A percentile compares a stretch with the other conserved stretches of the same genome.
phyloP scores from a whole-genome alignment of 2,113 vertebrate species.

The Callipepla californica region DNA sequence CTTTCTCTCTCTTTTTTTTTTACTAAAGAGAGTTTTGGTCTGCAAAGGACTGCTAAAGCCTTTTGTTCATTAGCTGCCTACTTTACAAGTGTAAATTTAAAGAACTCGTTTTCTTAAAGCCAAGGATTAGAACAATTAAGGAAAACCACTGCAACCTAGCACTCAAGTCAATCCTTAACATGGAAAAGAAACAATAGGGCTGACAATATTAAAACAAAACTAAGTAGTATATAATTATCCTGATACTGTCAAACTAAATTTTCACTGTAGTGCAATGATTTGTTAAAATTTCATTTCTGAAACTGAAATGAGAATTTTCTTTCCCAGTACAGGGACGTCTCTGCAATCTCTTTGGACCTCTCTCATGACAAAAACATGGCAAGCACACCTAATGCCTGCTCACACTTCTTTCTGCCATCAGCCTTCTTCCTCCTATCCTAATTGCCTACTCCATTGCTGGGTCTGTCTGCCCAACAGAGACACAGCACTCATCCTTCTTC shows the following conservation, averaged over 20 bases:
- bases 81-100: constrained; percentile 73
- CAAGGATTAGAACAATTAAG: constrained; percentile 60
- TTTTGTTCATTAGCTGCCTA: constrained; percentile 68
- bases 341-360: not conserved
- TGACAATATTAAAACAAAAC: constrained; percentile 54
- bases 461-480: not conserved
- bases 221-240: constrained; percentile 45
- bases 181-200: constrained; percentile 43
- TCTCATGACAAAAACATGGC: not conserved
- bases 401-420: not conserved
- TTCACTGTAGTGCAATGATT: not conserved
- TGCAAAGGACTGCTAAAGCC: constrained; percentile 60
- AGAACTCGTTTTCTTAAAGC: constrained; percentile 65
- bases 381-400: not conserved
- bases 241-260: constrained; percentile 14
- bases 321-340: not conserved
- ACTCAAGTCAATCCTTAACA: constrained; percentile 44
- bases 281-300: constrained; percentile 17
- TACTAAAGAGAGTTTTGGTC: constrained; percentile 24
- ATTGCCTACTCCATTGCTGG: not conserved
- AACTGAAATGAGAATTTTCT: not conserved
- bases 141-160: constrained; percentile 29
- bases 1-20: not conserved
- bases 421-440: accelerated
- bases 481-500: not conserved